phyloP scores from a whole-genome alignment of 2,113 vertebrate genomes.

The Gila orcuttii region DNA sequence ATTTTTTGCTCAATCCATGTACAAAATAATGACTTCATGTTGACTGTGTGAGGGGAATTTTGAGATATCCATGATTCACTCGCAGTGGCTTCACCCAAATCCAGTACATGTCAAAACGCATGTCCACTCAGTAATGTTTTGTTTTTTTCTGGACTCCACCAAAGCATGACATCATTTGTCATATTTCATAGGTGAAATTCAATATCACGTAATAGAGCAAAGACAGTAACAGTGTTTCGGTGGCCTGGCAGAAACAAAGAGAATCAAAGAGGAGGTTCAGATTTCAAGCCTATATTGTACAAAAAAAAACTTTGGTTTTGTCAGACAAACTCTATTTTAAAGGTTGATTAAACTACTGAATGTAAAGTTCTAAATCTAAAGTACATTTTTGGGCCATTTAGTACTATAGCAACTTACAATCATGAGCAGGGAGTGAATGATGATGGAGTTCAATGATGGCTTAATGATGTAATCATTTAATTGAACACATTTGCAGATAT shows the following conservation, averaged over 20 bases:
- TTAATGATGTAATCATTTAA: no score
- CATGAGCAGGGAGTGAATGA: no score
- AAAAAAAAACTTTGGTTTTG: no score
- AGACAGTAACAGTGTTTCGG: not conserved
- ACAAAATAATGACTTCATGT: constrained; percentile 33
- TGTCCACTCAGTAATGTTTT: not conserved
- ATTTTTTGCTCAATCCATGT: not conserved
- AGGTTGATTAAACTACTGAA: no score
- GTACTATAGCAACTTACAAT: no score
- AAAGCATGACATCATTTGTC: constrained; percentile 22
- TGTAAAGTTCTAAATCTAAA: no score
- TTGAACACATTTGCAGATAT: no score
- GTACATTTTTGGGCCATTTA: no score
- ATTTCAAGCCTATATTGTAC: not conserved
- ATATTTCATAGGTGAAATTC: not conserved
- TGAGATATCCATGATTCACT: constrained; percentile 26
- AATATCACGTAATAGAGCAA: constrained; percentile 1
- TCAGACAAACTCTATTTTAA: no score
- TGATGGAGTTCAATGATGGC: no score
- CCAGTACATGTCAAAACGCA: not conserved
- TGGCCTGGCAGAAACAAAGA: constrained; percentile 7
- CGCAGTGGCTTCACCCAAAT: not conserved
- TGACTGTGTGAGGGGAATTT: constrained; percentile 24
- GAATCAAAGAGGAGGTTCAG: not conserved
- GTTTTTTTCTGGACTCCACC: constrained; percentile 6